Base-by-base conservation (phyloP, 2,888 invertebrate genomes). In the Zaprionus obscuricornis region DNA sequence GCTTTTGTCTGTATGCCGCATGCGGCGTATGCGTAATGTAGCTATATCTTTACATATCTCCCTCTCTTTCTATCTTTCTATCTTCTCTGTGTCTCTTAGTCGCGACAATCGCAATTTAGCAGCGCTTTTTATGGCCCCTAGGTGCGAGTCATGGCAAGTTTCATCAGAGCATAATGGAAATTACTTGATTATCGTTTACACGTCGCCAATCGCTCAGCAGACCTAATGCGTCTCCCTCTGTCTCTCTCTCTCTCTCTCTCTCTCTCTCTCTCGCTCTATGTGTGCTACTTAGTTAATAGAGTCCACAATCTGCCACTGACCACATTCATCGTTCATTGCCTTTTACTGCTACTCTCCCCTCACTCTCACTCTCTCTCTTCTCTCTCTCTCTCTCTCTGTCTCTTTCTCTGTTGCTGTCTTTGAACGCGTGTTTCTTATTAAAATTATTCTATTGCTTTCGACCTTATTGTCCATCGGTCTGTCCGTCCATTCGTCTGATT, bases 131-230 rank as follows among this genome's bases (percentile, higher is more conserved):
- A 77, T 77, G 52, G 60, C 52, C 73, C 51, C 64, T 70, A 65
- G 62, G 83, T 79, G 66, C 68, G 51, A 67, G 73, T 42, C 33
- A 31, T 16, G 49, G 49, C 54, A 64, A 56, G 42, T 5, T 1
- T 16, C 59, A 46, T 54, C 36, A n/a, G n/a, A n/a, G 59, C 78
- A 82, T 85, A 74, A 85, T 82, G 81, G 85, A 85, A 79, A 79
- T 79, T 85, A 85, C 78, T 79, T 79, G 78, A 85, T 79, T 79
- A 79, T 85, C 78, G 85, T 78, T 82, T 77, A 74, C 83, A 79
- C 85, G 85, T 79, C 83, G 85, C 78, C 83, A 78, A 82, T 82
- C 78, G 78, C 74, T 77, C 84, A 78, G 66, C 56, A 22, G 16
- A 16, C n/a, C n/a, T n/a, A n/a, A n/a, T n/a, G n/a, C n/a, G n/a